phyloP scores from a whole-genome alignment of 2,797 vertebrate species.

The Enteromius fasciolatus region DNA sequence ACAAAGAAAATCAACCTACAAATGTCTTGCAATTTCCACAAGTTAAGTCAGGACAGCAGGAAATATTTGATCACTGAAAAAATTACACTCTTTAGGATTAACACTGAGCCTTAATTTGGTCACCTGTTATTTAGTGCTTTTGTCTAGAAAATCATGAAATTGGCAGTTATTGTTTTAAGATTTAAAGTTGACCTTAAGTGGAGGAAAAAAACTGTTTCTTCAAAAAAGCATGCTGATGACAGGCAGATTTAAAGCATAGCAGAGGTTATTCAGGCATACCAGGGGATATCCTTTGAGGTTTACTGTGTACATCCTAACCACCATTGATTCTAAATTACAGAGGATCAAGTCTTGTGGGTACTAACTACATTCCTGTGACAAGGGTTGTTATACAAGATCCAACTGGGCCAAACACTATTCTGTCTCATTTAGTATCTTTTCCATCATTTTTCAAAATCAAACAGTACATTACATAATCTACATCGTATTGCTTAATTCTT shows the following conservation, averaged over 20 bases:
- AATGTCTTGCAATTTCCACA: neutral
- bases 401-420: conserved; percentile 35
- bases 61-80: neutral
- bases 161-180: conserved; percentile 3
- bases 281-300: conserved; percentile 26
- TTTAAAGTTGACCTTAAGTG: neutral
- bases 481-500: neutral
- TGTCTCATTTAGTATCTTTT: neutral
- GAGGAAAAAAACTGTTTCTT: neutral
- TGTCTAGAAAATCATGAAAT: neutral
- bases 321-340: conserved; percentile 37
- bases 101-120: neutral
- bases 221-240: conserved; percentile 5
- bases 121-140: neutral
- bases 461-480: neutral
- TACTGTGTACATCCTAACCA: conserved; percentile 18
- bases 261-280: conserved; percentile 5
- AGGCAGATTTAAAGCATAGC: neutral
- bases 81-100: neutral
- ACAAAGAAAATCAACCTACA: neutral
- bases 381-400: conserved; percentile 27
- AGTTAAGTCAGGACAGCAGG: neutral
- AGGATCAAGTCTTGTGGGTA: conserved; percentile 17
- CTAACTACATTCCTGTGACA: conserved; percentile 29
- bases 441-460: neutral